Conservation (phyloP, 1,140 invertebrate genomes). For the Homalodisca vitripennis region DNA sequence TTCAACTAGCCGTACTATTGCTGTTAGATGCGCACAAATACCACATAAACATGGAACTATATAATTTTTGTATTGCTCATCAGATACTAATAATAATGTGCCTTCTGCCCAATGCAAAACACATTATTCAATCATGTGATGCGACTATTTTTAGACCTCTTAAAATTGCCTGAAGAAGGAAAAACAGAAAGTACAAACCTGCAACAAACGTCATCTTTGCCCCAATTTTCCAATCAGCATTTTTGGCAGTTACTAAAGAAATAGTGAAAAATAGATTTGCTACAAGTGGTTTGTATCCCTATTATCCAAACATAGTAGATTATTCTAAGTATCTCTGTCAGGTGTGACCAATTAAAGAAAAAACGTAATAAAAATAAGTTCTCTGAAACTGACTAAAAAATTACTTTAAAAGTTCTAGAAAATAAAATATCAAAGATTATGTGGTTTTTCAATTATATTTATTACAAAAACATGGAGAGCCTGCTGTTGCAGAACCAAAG, state of each 20-base stretch:
- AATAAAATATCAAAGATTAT: no score
- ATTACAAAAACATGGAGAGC: background rate
- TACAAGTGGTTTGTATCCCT: constrained; percentile 9
- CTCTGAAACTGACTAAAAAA: background rate
- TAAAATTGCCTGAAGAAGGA: background rate
- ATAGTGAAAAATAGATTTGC: no score
- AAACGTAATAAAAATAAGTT: background rate
- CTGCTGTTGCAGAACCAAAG: constrained; percentile 8
- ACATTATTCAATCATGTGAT: no score
- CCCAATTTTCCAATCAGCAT: background rate
- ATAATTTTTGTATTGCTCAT: constrained; percentile 15
- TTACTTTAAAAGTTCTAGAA: background rate
- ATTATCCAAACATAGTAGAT: background rate
- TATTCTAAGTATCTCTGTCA: background rate
- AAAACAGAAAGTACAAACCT: background rate
- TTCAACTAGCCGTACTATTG: background rate
- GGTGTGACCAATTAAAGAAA: background rate
- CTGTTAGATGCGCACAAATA: constrained; percentile 5
- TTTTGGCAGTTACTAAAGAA: background rate
- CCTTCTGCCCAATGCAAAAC: constrained; percentile 5
- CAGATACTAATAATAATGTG: constrained; percentile 12
- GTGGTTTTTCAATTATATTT: no score
- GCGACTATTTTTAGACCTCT: constrained; percentile 1
- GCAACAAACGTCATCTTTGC: background rate
- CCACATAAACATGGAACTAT: constrained; percentile 13